Base-by-base conservation (phyloP, 2,113 vertebrate genomes). In the Scartelaos histophorus region DNA sequence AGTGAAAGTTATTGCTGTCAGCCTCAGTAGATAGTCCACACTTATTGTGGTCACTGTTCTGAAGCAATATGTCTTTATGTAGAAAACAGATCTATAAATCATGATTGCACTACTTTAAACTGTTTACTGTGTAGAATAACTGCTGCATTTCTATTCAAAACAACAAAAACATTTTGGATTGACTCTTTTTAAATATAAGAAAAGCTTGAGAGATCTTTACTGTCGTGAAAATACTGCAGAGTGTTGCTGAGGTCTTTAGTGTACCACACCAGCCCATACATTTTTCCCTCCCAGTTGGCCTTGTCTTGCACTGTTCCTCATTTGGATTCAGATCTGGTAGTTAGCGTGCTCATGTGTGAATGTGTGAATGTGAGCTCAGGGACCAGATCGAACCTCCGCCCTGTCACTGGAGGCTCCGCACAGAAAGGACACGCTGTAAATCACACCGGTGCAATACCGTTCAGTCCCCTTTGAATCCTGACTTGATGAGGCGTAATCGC, bases 401-500 rank as follows among this genome's bases (percentile, higher is more conserved):
- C 75, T 15, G 2, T 76, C 78, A 86, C 83, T 88, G 81, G 49
- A 75, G 82, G 78, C 79, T 83, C 74, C 78, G 85, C 84, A 85
- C 81, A 69, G 71, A 77, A 46, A 72, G 79, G 72, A 82, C 76
- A 82, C 79, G 68, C 80, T 80, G 67, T 90, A 91, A 90, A 89
- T 91, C 87, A 81, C 73, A 83, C 83, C 82, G 56, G 74, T 75
- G 71, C 62, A 78, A 82, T 79, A 82, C 77, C 84, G 71, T 87
- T 82, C 82, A 88, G 82, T 86, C 81, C 80, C 74, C 86, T 91
- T 91, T 89, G 85, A 89, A 85, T 88, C 65, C 34, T 67, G 16
- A 75, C 85, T 86, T 86, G 87, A 90, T 88, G 87, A 88, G 81
- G 79, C 75, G 77, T 88, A 87, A 89, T 91, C 88, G 77, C 86